Evolutionary conservation across 2,888 invertebrate genomes (phyloP), one percentile per base, ranked within the genome.

Genomic region (Dicycla oo): DNA sequence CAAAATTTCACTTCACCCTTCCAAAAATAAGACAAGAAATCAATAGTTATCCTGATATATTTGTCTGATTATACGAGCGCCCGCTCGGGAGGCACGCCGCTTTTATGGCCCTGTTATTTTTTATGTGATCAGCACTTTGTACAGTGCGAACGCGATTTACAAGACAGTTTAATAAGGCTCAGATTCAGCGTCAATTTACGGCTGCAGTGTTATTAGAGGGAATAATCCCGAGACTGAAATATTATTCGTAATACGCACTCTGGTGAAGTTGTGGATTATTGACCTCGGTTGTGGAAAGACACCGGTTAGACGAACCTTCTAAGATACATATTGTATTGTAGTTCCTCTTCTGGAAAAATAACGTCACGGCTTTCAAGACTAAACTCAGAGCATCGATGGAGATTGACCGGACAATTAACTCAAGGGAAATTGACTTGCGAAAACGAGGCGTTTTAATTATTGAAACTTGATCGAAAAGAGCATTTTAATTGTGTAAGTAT

Each of bases 21-120:
- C 69, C 61, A 69, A 81, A 78, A 77, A 78, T 73, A 77, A 81
- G 80, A 81, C 80, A 81, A 79, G 71, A 85, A 86, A 85, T 83
- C 84, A 83, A 87, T 85, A 82, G 80, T 80, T 82, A 82, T 86
- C 69, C 81, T 79, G 78, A 84, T 84, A 84, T 82, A 85, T 87
- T 85, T 82, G 86, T 86, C 84, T 83, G 82, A 82, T 87, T 87
- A 88, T 87, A 86, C 83, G 83, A 75, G 70, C 84, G 81, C 69
- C 66, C 83, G 72, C 71, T 74, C 68, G 87, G 87, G 88, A 84
- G 84, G 80, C 85, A 82, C 86, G 86, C 86, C 83, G 86, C 78
- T 90, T 91, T 93, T 92, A 92, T 88, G 69, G 86, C 81, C 90
- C 91, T 91, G 92, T 94, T 94, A 93, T 93, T 94, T 94, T 94